These are phyloP conservation scores for Pyralis farinalis DNA, from an alignment of 2,888 invertebrate genomes.

Conservation along the genomic window DNA sequence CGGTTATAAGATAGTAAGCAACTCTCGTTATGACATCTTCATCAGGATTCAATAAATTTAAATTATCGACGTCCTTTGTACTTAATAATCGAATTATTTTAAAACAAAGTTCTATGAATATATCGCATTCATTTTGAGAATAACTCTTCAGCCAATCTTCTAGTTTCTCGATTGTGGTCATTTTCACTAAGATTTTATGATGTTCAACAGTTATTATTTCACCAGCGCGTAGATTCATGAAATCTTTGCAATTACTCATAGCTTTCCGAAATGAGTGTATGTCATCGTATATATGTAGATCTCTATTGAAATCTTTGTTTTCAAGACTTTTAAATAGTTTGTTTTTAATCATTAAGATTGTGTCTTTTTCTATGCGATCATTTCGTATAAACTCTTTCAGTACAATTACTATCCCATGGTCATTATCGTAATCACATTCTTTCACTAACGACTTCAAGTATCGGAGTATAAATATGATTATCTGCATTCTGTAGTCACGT, in stretches of 20 bases:
- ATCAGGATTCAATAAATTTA: slow-evolving; percentile 17
- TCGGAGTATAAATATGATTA: slow-evolving; percentile 10
- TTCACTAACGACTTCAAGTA: slow-evolving; percentile 12
- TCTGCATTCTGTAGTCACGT: slow-evolving; percentile 7
- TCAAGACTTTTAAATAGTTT: slow-evolving; percentile 3
- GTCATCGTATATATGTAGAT: slow-evolving; percentile 11
- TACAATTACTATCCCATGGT: slow-evolving; percentile 9
- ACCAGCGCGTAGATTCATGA: slow-evolving; percentile 10
- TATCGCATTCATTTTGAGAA: slow-evolving; percentile 11
- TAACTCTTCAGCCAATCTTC: slow-evolving; percentile 11
- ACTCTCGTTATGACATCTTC: slow-evolving; percentile 15
- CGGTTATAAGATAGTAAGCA: slow-evolving; percentile 8
- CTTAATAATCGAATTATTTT: slow-evolving; percentile 11
- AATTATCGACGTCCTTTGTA: background rate
- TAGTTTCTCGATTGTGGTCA: slow-evolving; percentile 13
- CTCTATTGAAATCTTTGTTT: background rate
- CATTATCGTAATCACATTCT: slow-evolving; percentile 5
- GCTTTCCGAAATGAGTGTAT: slow-evolving; percentile 9
- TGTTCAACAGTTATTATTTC: slow-evolving; percentile 11
- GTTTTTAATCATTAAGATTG: slow-evolving; percentile 7
- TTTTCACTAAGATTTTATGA: slow-evolving; percentile 14
- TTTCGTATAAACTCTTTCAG: slow-evolving; percentile 12
- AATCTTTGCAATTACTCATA: background rate
- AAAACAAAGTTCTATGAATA: slow-evolving; percentile 12
- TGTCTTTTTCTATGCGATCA: slow-evolving; percentile 12